Percentiles rank a stretch among this genome's conserved stretches.
Evolutionary conservation across 2,888 invertebrate genomes (phyloP).

Genomic region (Arctia plantaginis): DNA sequence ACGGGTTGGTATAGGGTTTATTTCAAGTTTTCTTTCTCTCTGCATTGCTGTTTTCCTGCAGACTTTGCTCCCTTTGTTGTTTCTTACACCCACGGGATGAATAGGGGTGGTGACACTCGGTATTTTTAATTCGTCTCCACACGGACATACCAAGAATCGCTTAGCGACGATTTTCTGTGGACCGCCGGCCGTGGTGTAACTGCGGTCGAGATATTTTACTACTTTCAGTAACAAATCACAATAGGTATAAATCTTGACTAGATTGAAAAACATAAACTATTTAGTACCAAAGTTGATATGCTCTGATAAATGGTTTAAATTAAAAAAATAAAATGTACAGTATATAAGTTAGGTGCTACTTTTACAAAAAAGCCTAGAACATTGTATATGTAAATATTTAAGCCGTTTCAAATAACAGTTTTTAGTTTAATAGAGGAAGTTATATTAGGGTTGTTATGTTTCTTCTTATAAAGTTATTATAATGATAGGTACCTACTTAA

Average conservation of each 20-base stretch:
- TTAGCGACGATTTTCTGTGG: too few relatives aligned
- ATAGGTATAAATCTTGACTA: neutral
- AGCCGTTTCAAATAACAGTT: neutral
- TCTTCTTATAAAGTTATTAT: neutral
- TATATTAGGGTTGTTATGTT: neutral
- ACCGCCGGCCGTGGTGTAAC: too few relatives aligned
- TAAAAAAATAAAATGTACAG: neutral
- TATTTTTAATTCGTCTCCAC: too few relatives aligned
- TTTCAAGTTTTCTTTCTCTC: too few relatives aligned
- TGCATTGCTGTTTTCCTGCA: too few relatives aligned
- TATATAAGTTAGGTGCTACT: neutral
- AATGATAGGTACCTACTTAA: neutral
- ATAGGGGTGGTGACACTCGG: too few relatives aligned
- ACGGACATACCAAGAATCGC: too few relatives aligned
- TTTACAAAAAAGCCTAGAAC: slow-evolving; percentile 2
- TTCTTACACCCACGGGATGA: too few relatives aligned
- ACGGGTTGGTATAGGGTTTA: too few relatives aligned
- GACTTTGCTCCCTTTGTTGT: too few relatives aligned
- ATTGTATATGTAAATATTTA: neutral
- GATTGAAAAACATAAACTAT: neutral
- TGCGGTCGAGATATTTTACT: too few relatives aligned
- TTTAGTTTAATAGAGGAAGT: neutral
- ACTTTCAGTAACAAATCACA: neutral
- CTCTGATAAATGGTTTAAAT: neutral
- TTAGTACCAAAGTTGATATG: neutral